Percentiles rank a stretch among this genome's conserved stretches.
phyloP scores from a whole-genome alignment of 2,113 vertebrate species.

The Hippocampus guttulatus region DNA sequence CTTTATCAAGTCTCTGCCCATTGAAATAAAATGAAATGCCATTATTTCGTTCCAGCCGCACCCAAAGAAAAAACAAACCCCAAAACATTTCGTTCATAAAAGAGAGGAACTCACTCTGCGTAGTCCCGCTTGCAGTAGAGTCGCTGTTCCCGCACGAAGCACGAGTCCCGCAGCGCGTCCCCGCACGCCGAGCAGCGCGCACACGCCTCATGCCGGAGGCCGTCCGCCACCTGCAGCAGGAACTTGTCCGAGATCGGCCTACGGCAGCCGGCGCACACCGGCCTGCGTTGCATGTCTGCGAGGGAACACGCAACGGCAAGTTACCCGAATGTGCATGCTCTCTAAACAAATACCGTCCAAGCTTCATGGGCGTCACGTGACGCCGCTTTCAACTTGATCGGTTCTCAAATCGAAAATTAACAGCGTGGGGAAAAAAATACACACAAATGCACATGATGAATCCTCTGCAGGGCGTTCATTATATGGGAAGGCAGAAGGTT shows the following conservation, averaged over 20 bases:
- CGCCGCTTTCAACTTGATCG: neutral
- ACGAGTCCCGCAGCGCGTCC: conserved; percentile 84
- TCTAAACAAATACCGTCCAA: neutral
- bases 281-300: conserved; percentile 71
- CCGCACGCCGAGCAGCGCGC: conserved; percentile 86
- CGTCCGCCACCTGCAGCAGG: conserved; percentile 86
- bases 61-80: no score
- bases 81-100: no score
- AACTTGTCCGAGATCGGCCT: conserved; percentile 85
- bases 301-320: conserved; percentile 1
- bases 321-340: neutral
- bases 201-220: conserved; percentile 93
- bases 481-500: no score
- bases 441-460: neutral
- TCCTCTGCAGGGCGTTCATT: no score
- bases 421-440: neutral
- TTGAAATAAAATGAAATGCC: no score
- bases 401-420: neutral
- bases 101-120: conserved; percentile 78
- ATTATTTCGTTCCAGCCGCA: no score
- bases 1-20: no score
- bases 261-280: conserved; percentile 88
- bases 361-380: neutral
- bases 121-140: conserved; percentile 95
- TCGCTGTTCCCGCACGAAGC: conserved; percentile 89